Evolutionary conservation across 2,113 vertebrate species (phyloP).

Genomic region (Dryoscopus gambensis): DNA sequence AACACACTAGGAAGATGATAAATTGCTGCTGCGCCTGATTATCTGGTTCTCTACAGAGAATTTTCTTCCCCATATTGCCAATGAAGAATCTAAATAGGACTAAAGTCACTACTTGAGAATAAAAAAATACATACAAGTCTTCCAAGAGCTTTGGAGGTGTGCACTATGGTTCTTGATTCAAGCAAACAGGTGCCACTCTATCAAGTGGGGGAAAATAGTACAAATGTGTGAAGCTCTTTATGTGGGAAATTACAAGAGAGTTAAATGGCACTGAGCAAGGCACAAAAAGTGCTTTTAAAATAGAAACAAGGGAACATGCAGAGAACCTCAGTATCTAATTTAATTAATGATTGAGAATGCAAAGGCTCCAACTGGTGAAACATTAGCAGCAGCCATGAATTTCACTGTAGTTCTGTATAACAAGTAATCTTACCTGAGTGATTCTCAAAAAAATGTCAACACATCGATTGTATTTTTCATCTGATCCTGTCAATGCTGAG

Average conservation of each 20-base stretch:
- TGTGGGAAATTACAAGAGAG: constrained; percentile 56
- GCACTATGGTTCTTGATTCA: constrained; percentile 42
- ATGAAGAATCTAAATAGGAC: neutral
- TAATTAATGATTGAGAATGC: constrained; percentile 64
- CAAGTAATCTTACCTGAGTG: constrained; percentile 72
- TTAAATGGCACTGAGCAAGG: constrained; percentile 59
- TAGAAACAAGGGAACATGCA: constrained; percentile 61
- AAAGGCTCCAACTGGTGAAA: constrained; percentile 61
- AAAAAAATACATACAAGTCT: constrained; percentile 25
- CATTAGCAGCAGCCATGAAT: constrained; percentile 56
- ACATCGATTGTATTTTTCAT: constrained; percentile 72
- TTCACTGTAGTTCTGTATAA: constrained; percentile 67
- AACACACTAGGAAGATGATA: neutral
- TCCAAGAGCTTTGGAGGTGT: constrained; percentile 37
- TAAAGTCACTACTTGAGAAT: neutral
- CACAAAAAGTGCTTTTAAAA: constrained; percentile 66
- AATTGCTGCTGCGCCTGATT: neutral
- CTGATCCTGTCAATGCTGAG: constrained; percentile 69
- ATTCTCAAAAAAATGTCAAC: constrained; percentile 74
- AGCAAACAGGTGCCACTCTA: constrained; percentile 49
- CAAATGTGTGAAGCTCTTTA: constrained; percentile 55
- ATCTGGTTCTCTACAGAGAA: neutral
- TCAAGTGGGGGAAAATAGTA: constrained; percentile 37
- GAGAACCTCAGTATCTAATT: constrained; percentile 58
- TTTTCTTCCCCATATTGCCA: neutral